Percentiles rank a stretch among this genome's conserved stretches.
Evolutionary conservation across 1,140 invertebrate genomes (phyloP).

Genomic region (Zeugodacus cucurbitae): DNA sequence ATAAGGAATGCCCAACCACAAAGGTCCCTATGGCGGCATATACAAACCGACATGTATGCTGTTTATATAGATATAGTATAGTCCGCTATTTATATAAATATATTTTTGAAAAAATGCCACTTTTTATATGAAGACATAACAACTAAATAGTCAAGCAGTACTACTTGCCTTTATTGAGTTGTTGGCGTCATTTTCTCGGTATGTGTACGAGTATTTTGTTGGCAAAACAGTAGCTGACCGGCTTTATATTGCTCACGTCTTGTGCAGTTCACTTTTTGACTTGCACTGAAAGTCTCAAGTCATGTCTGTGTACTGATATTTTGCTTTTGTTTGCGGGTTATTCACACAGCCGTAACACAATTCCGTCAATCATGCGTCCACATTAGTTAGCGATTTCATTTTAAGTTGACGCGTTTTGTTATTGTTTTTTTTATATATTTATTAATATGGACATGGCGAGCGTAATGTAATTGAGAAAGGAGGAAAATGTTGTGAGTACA

Average conservation of each 20-base stretch:
- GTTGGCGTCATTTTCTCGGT: not conserved
- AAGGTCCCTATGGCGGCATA: not conserved
- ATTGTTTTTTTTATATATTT: not conserved
- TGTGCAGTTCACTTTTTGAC: too few species aligned
- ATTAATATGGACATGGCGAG: not conserved
- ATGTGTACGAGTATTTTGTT: not conserved
- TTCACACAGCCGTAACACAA: constrained; percentile 3
- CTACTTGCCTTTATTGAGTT: not conserved
- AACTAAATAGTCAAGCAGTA: too few species aligned
- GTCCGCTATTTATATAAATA: too few species aligned
- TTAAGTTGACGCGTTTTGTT: not conserved
- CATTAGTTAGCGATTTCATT: not conserved
- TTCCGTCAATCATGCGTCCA: constrained; percentile 31
- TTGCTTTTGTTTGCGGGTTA: not conserved
- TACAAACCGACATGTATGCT: too few species aligned
- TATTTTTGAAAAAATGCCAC: too few species aligned
- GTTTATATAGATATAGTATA: too few species aligned
- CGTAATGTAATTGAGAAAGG: not conserved
- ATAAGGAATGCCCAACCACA: not conserved
- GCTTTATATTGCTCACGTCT: too few species aligned
- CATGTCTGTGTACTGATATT: not conserved
- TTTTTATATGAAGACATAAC: too few species aligned
- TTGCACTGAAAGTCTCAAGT: too few species aligned
- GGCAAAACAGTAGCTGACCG: too few species aligned
- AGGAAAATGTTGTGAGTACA: too few species aligned